Evolutionary conservation across 2,113 vertebrate species (phyloP).

Genomic region (Oryzias melastigma): DNA sequence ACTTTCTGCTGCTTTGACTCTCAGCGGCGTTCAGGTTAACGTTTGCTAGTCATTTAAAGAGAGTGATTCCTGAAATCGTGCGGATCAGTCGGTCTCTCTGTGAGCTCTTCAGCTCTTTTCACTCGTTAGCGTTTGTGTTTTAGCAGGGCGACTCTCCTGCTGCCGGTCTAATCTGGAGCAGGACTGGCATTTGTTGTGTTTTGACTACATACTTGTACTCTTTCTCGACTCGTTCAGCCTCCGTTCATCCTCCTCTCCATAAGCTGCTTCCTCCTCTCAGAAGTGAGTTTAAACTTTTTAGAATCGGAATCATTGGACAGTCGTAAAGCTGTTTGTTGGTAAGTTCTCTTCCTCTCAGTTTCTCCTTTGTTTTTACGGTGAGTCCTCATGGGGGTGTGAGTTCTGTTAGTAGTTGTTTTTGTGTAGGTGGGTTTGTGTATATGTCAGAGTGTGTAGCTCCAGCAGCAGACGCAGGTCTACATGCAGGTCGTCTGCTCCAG

Average conservation of each 20-base stretch:
- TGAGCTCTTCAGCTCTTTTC: constrained; percentile 88
- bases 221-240: constrained; percentile 76
- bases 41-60: no score
- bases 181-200: constrained; percentile 96
- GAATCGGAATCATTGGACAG: constrained; percentile 40
- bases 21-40: not conserved
- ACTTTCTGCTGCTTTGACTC: not conserved
- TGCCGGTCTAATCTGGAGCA: constrained; percentile 96
- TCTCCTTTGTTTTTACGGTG: not conserved
- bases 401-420: constrained; percentile 25
- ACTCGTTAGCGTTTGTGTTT: constrained; percentile 98
- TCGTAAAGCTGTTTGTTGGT: constrained; percentile 82
- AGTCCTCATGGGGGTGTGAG: constrained; percentile 38
- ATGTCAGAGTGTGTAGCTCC: no score
- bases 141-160: constrained; percentile 94
- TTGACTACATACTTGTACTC: constrained; percentile 94
- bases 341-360: constrained; percentile 67
- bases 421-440: not conserved
- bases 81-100: constrained; percentile 89
- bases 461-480: no score
- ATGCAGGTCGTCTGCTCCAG: no score
- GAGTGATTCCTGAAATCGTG: constrained; percentile 65
- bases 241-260: constrained; percentile 17
- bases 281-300: constrained; percentile 56
- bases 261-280: constrained; percentile 48